Evolutionary conservation across 1,140 invertebrate species (phyloP).

Genomic region (Agraylea sexmaculata): DNA sequence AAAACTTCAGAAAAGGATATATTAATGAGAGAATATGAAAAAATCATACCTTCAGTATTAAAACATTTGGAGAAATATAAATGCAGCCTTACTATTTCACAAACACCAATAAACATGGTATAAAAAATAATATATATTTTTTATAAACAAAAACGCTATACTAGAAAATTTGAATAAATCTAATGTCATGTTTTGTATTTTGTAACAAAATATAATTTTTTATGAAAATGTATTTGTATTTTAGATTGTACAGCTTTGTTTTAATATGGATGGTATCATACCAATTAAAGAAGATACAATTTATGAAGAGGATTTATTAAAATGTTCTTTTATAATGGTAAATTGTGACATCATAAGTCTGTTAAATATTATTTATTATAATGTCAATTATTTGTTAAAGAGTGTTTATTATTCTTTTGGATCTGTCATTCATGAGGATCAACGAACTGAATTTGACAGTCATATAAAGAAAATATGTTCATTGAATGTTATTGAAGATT

Average conservation of each 20-base stretch:
- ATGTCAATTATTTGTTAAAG: slow-evolving; percentile 28
- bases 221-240: slow-evolving; percentile 5
- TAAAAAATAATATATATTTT: too few species aligned
- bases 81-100: too few species aligned
- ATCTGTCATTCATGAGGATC: slow-evolving; percentile 56
- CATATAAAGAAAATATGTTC: slow-evolving; percentile 65
- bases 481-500: slow-evolving; percentile 54
- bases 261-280: slow-evolving; percentile 60
- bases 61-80: too few species aligned
- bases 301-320: slow-evolving; percentile 43
- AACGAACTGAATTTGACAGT: slow-evolving; percentile 60
- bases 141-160: too few species aligned
- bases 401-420: slow-evolving; percentile 76
- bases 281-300: slow-evolving; percentile 41
- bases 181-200: too few species aligned
- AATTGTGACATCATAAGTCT: too few species aligned
- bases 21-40: too few species aligned
- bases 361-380: too few species aligned
- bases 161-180: too few species aligned
- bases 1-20: too few species aligned
- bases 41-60: too few species aligned
- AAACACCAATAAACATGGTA: too few species aligned
- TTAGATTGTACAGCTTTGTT: slow-evolving; percentile 72
- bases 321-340: slow-evolving; percentile 57
- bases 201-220: slow-evolving; percentile 2